These are phyloP conservation scores for Antechinus flavipes DNA, from an alignment of 2,113 vertebrate species.

Conservation along the genomic window DNA sequence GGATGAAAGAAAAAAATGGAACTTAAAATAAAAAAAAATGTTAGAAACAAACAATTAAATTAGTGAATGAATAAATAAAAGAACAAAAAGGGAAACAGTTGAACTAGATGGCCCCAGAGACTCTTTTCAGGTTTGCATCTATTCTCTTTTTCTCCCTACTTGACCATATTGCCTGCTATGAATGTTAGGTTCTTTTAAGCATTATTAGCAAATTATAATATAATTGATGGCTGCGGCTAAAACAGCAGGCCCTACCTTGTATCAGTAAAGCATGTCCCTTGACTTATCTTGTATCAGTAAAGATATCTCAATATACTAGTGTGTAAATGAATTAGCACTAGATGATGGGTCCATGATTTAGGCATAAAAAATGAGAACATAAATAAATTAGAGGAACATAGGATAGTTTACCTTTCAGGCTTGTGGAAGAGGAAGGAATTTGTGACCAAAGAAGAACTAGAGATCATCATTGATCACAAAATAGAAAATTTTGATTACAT, in stretches of 20 bases:
- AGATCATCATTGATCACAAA: no score
- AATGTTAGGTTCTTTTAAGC: background rate
- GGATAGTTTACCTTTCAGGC: no score
- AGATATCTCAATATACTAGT: background rate
- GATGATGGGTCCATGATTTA: background rate
- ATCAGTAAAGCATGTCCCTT: background rate
- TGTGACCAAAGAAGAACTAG: no score
- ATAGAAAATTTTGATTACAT: no score
- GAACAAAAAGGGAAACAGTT: background rate
- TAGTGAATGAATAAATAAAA: background rate
- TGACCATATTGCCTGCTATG: background rate
- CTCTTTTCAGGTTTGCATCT: background rate
- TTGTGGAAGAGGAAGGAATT: no score
- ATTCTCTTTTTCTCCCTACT: background rate
- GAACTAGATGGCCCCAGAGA: background rate
- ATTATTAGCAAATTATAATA: background rate
- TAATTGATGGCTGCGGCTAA: background rate
- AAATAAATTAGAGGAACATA: no score
- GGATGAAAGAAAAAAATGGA: background rate
- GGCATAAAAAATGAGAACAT: no score
- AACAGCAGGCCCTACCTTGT: background rate
- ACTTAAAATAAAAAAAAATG: background rate
- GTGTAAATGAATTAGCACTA: background rate
- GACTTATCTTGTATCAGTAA: background rate
- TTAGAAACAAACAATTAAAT: background rate